Percentiles rank a stretch among this genome's conserved stretches.
These are phyloP conservation scores for Globodera ellingtonae DNA, from an alignment of 1,140 invertebrate species.

Conservation along the genomic window DNA sequence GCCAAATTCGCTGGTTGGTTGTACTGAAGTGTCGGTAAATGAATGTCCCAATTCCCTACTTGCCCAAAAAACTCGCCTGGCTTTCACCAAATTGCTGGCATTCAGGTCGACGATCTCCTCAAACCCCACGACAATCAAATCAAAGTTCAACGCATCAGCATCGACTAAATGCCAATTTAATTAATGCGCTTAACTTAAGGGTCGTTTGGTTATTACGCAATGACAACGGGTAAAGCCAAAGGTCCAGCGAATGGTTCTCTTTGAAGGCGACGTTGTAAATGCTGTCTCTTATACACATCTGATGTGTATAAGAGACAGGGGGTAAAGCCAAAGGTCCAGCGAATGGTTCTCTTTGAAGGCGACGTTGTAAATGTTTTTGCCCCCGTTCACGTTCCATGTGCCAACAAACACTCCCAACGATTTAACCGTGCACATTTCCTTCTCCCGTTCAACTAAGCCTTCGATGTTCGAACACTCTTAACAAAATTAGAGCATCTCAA, in stretches of 20 bases:
- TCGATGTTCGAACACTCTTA: conserved; percentile 68
- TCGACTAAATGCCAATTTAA: conserved; percentile 36
- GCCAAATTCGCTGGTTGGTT: conserved; percentile 94
- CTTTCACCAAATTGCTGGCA: conserved; percentile 95
- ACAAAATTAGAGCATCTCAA: neutral
- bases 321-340: conserved; percentile 89
- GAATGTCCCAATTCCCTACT: conserved; percentile 28
- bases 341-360: conserved; percentile 87
- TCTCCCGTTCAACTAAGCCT: conserved; percentile 72
- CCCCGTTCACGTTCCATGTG: conserved; percentile 99
- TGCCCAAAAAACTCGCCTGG: conserved; percentile 70
- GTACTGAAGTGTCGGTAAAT: conserved; percentile 70
- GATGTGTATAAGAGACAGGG: too few species aligned
- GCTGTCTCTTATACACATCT: too few species aligned
- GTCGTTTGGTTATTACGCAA: conserved; percentile 20
- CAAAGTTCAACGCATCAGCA: conserved; percentile 44
- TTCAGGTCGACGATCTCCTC: conserved; percentile 99
- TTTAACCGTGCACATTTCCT: conserved; percentile 78
- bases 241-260: conserved; percentile 80
- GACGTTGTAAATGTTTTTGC: conserved; percentile 82
- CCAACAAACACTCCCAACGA: conserved; percentile 82
- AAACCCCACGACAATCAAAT: conserved; percentile 93
- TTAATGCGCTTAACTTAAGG: conserved; percentile 28
- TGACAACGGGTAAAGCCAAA: conserved; percentile 84
- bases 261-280: conserved; percentile 88